phyloP scores from a whole-genome alignment of 2,113 vertebrate genomes.

The Zosterops japonicus region DNA sequence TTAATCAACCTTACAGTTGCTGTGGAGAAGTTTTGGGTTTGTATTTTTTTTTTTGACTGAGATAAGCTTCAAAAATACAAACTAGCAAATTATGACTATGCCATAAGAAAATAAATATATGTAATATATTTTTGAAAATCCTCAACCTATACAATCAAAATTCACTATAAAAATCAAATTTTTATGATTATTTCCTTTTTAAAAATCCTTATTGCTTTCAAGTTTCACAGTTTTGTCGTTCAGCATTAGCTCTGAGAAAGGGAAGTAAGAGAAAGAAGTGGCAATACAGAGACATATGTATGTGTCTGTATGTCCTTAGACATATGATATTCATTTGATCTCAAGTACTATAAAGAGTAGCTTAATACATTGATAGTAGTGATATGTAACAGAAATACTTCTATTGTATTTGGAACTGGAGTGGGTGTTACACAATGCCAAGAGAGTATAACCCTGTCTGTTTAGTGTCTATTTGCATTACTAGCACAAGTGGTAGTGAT shows the following conservation, averaged over 20 bases:
- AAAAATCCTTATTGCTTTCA: not conserved
- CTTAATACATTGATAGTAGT: not conserved
- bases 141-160: not conserved
- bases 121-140: not conserved
- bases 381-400: not conserved
- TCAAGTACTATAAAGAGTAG: not conserved
- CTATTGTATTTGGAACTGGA: not conserved
- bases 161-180: not conserved
- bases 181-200: not conserved
- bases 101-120: not conserved
- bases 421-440: not conserved
- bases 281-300: not conserved
- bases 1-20: constrained; percentile 30
- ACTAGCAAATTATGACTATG: not conserved
- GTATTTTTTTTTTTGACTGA: not conserved
- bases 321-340: not conserved
- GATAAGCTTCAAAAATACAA: not conserved
- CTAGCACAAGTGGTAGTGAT: not conserved
- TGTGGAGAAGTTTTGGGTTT: not conserved
- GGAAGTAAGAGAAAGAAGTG: not conserved
- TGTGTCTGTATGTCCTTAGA: not conserved
- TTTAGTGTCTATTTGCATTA: not conserved
- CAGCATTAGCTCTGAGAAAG: not conserved
- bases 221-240: not conserved
- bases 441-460: not conserved